Conservation (phyloP, 1,140 invertebrate species). For the Meloidogyne hapla region DNA sequence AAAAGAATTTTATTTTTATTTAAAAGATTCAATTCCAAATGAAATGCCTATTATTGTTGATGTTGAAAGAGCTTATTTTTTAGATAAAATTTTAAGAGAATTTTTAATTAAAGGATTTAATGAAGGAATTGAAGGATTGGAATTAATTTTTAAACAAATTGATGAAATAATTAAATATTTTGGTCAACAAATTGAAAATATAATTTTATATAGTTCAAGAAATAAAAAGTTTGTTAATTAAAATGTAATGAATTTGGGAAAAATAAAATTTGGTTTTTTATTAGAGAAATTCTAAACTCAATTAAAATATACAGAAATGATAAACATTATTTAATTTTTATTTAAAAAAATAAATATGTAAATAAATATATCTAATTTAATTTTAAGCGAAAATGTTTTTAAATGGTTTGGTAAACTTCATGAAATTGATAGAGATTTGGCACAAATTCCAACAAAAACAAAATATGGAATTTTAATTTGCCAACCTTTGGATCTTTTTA, state of each 20-base stretch:
- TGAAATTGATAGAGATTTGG: background rate
- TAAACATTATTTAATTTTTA: too few species aligned
- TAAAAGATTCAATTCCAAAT: background rate
- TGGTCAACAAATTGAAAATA: background rate
- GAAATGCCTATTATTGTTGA: background rate
- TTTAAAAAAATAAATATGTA: too few species aligned
- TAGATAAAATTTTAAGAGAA: constrained; percentile 3
- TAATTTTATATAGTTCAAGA: background rate
- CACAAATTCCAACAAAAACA: background rate
- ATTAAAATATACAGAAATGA: too few species aligned
- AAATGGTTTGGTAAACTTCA: background rate
- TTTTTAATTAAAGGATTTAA: constrained; percentile 2
- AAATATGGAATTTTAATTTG: background rate
- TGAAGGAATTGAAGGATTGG: background rate
- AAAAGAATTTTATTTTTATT: constrained; percentile 4
- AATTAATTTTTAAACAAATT: background rate
- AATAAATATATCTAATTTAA: too few species aligned
- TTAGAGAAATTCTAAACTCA: too few species aligned
- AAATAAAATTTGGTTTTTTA: too few species aligned
- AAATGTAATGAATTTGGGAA: too few species aligned
- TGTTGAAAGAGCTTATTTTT: background rate
- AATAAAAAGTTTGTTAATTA: background rate
- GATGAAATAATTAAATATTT: background rate
- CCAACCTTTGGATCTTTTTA: background rate
- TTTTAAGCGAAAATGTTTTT: background rate